Conservation (phyloP, 2,797 vertebrate species). For the Tapera naevia region DNA sequence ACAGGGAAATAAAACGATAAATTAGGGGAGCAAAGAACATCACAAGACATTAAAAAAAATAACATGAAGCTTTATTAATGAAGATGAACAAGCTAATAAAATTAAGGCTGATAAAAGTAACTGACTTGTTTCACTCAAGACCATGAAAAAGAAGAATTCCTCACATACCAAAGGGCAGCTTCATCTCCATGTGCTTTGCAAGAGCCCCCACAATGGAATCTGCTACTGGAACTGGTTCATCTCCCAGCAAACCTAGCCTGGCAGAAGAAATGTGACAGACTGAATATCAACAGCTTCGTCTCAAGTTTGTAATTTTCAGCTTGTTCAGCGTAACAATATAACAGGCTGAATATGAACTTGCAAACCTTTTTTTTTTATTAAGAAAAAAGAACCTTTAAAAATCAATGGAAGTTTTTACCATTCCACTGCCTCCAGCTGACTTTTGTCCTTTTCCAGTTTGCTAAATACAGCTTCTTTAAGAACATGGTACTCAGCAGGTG, state of each 20-base stretch:
- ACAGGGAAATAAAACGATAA: background rate
- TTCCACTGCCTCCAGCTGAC: slow-evolving; percentile 83
- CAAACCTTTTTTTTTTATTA: background rate
- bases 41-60: background rate
- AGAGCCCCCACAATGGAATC: slow-evolving; percentile 86
- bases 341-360: background rate
- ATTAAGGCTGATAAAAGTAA: background rate
- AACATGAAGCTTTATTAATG: background rate
- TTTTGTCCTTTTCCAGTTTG: slow-evolving; percentile 79
- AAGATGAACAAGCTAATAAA: background rate
- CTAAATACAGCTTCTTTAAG: slow-evolving; percentile 83
- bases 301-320: background rate
- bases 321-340: background rate
- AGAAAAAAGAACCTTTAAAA: background rate
- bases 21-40: background rate
- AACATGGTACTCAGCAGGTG: slow-evolving; percentile 62
- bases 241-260: slow-evolving; percentile 91
- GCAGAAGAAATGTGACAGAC: background rate
- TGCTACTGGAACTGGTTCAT: slow-evolving; percentile 84
- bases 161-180: slow-evolving; percentile 86
- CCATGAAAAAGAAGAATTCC: background rate
- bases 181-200: slow-evolving; percentile 89
- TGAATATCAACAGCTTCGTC: background rate
- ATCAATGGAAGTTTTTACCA: slow-evolving; percentile 75
- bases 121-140: background rate